These are phyloP conservation scores for Xiphophorus maculatus DNA, from an alignment of 2,113 vertebrate species.

Conservation along the genomic window DNA sequence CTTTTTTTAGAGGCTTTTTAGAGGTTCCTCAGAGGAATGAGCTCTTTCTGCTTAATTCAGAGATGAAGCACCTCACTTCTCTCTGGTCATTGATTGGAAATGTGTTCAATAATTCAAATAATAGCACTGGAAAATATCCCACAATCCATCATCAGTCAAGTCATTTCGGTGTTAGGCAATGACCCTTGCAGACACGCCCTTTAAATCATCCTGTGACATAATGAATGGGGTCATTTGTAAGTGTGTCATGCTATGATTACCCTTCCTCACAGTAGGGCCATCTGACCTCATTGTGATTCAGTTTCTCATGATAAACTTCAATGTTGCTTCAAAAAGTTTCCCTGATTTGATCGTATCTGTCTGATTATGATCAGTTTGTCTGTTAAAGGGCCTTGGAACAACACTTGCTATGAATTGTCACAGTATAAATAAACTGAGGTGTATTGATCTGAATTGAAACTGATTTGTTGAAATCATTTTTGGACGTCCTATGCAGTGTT, in stretches of 20 bases:
- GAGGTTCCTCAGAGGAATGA: constrained; percentile 35
- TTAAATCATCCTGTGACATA: constrained; percentile 59
- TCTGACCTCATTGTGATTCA: constrained; percentile 51
- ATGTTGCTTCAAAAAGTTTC: too few relatives aligned
- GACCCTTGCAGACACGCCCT: constrained; percentile 46
- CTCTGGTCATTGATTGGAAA: constrained; percentile 55
- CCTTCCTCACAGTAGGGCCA: constrained; percentile 44
- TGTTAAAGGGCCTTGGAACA: too few relatives aligned
- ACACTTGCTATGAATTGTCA: too few relatives aligned
- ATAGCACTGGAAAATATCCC: constrained; percentile 45
- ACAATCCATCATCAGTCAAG: constrained; percentile 48
- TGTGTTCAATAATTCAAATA: constrained; percentile 66
- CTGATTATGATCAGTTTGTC: too few relatives aligned
- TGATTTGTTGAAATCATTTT: too few relatives aligned
- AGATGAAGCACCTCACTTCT: constrained; percentile 23
- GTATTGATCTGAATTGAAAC: too few relatives aligned
- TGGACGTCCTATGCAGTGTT: too few relatives aligned
- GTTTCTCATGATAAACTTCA: not conserved
- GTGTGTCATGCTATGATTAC: constrained; percentile 56
- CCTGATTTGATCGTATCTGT: too few relatives aligned
- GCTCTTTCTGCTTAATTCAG: constrained; percentile 37
- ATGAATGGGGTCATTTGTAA: constrained; percentile 70
- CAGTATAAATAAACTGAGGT: too few relatives aligned
- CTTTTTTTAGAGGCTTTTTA: constrained; percentile 21
- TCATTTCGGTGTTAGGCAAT: constrained; percentile 48